Percentiles rank a stretch among this genome's conserved stretches.
Conservation (phyloP, 2,888 invertebrate genomes). For the Sarcophaga caerulescens region DNA sequence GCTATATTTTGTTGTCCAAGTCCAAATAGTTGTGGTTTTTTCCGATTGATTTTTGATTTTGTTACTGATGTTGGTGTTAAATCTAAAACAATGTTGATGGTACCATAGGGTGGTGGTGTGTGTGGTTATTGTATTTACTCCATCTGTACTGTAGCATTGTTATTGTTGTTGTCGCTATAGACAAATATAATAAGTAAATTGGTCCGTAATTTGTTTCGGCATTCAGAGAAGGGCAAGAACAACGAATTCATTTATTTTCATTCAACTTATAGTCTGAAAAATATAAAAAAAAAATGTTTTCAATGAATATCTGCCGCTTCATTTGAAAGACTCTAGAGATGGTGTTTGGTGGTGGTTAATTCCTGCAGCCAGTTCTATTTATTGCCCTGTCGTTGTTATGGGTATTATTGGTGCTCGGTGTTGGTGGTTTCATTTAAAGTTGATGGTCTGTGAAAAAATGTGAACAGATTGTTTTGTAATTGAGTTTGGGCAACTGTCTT, state of each 20-base stretch:
- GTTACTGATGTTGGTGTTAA: background rate
- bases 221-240: constrained; percentile 63
- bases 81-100: background rate
- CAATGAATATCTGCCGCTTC: constrained; percentile 37
- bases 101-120: constrained; percentile 14
- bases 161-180: constrained; percentile 48
- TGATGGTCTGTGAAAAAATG: constrained; percentile 81
- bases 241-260: constrained; percentile 67
- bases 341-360: constrained; percentile 31
- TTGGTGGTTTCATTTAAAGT: constrained; percentile 75
- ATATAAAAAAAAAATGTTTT: constrained; percentile 44
- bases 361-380: constrained; percentile 21
- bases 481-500: constrained; percentile 76
- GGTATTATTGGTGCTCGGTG: constrained; percentile 3
- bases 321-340: background rate
- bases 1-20: constrained; percentile 14
- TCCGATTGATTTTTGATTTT: constrained; percentile 66
- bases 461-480: constrained; percentile 81
- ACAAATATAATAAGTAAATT: constrained; percentile 70
- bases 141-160: background rate
- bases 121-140: background rate
- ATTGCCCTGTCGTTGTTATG: background rate
- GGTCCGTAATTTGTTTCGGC: constrained; percentile 77
- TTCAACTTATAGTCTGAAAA: constrained; percentile 61
- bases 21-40: constrained; percentile 52